Conservation (phyloP, 2,888 invertebrate species). For the Apomyelois bistriatella region DNA sequence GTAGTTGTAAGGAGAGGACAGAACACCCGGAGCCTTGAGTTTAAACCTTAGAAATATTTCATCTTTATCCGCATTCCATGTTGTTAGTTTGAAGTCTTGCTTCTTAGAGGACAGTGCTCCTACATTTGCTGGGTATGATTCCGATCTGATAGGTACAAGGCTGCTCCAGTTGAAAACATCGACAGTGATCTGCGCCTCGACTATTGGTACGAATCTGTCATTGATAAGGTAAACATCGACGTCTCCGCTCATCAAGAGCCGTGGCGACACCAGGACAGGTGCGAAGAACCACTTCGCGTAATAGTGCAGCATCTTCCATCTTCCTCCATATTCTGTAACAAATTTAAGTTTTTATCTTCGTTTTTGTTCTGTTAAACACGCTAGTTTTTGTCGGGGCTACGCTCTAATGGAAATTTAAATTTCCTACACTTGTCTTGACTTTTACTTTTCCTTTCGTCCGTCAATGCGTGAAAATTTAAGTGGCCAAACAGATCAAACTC, state of each 20-base stretch:
- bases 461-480: no score
- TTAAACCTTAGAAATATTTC: slow-evolving; percentile 68
- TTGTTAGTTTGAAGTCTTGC: slow-evolving; percentile 38
- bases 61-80: slow-evolving; percentile 41
- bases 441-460: no score
- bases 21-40: slow-evolving; percentile 64
- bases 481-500: no score
- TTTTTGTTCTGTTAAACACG: neutral
- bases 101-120: slow-evolving; percentile 45
- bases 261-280: slow-evolving; percentile 84
- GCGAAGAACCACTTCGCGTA: slow-evolving; percentile 92
- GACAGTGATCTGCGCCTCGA: slow-evolving; percentile 72
- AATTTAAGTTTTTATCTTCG: neutral
- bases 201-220: slow-evolving; percentile 74
- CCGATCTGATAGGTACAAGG: slow-evolving; percentile 53
- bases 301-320: slow-evolving; percentile 95
- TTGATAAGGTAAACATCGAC: slow-evolving; percentile 83
- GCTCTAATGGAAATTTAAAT: neutral
- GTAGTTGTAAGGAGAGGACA: slow-evolving; percentile 82
- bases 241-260: slow-evolving; percentile 67
- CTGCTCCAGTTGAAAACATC: slow-evolving; percentile 81
- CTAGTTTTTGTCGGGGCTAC: neutral
- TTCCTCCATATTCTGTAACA: slow-evolving; percentile 84
- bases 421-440: no score
- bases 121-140: slow-evolving; percentile 38